These are phyloP conservation scores for Hydrocynus forskahlii DNA, from an alignment of 2,797 vertebrate genomes.

Conservation along the genomic window DNA sequence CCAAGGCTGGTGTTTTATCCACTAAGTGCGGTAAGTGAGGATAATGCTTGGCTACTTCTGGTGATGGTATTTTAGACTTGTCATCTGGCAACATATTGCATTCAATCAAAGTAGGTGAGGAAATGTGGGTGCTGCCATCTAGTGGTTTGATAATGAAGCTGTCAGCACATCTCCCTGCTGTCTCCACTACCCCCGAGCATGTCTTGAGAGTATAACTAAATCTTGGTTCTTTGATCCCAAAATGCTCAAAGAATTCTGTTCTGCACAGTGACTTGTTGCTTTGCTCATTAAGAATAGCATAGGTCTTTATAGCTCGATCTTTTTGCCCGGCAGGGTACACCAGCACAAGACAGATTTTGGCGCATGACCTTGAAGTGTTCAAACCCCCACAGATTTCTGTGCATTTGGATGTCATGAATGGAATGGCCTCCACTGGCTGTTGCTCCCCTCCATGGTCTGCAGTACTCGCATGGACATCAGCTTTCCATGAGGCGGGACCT, in stretches of 20 bases:
- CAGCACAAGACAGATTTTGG: slow-evolving; percentile 1
- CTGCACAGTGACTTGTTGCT: no score
- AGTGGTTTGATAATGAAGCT: neutral
- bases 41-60: slow-evolving; percentile 1
- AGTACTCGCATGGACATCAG: neutral
- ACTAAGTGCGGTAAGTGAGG: neutral
- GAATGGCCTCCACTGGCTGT: neutral
- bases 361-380: slow-evolving; percentile 5
- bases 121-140: slow-evolving; percentile 4
- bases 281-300: no score
- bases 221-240: no score
- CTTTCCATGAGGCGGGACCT: slow-evolving; percentile 7
- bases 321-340: slow-evolving; percentile 27
- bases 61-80: slow-evolving; percentile 40
- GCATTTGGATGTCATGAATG: slow-evolving; percentile 7
- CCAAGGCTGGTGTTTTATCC: slow-evolving; percentile 33
- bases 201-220: no score
- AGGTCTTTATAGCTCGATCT: slow-evolving; percentile 6
- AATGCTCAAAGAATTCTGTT: no score
- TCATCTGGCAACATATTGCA: slow-evolving; percentile 36
- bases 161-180: neutral
- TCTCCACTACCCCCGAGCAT: slow-evolving; percentile 13
- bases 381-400: slow-evolving; percentile 18
- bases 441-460: slow-evolving; percentile 3
- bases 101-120: slow-evolving; percentile 28